These are phyloP conservation scores for Hoplodrina ambigua DNA, from an alignment of 2,888 invertebrate species.

Conservation along the genomic window DNA sequence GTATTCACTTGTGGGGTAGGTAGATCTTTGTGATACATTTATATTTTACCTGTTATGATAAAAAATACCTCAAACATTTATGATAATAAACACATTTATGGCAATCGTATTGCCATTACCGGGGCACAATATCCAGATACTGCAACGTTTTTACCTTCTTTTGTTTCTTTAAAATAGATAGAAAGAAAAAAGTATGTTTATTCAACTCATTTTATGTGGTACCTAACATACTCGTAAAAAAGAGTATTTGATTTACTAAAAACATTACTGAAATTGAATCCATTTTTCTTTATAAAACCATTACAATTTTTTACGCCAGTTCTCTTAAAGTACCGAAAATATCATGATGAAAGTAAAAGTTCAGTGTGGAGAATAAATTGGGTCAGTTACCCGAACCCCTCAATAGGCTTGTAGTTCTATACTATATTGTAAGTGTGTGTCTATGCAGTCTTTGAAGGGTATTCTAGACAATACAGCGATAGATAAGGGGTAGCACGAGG, in stretches of 20 bases:
- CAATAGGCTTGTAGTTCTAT: constrained; percentile 1
- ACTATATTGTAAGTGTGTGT: neutral
- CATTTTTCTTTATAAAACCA: constrained; percentile 11
- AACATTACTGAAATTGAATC: neutral
- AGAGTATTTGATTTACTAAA: too few relatives aligned
- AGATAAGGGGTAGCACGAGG: neutral
- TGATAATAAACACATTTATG: too few relatives aligned
- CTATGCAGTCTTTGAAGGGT: constrained; percentile 22
- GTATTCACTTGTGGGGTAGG: too few relatives aligned
- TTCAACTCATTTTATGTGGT: too few relatives aligned
- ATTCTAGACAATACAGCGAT: constrained; percentile 20
- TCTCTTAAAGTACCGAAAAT: constrained; percentile 32
- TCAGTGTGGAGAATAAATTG: constrained; percentile 39
- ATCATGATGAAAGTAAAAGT: constrained; percentile 38
- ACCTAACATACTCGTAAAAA: too few relatives aligned
- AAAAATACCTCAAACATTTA: too few relatives aligned
- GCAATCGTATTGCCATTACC: too few relatives aligned
- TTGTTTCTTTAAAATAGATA: neutral
- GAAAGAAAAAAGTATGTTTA: too few relatives aligned
- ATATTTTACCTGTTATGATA: too few relatives aligned
- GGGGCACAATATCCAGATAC: too few relatives aligned
- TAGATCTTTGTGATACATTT: too few relatives aligned
- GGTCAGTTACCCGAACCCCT: constrained; percentile 56
- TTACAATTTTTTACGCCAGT: constrained; percentile 16
- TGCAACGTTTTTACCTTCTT: too few relatives aligned